Evolutionary conservation across 1,140 invertebrate species (phyloP).

Genomic region (Formica selysi): DNA sequence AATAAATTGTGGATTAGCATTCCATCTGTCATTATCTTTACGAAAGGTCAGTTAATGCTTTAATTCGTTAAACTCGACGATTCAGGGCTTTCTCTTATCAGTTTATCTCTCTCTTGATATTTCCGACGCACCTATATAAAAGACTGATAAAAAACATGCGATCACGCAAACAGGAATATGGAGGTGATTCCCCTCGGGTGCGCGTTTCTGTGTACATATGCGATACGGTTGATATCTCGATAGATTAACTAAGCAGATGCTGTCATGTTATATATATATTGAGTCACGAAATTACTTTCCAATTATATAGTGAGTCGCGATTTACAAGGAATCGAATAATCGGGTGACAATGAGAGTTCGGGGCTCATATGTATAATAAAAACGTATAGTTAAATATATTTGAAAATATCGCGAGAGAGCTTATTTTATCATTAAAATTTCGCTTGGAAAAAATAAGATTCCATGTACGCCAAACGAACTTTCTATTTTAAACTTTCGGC

Average conservation of each 20-base stretch:
- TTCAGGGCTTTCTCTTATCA: background rate
- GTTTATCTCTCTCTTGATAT: conserved; percentile 10
- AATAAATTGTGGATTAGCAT: background rate
- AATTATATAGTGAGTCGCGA: conserved; percentile 6
- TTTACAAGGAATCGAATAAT: conserved; percentile 11
- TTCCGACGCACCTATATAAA: background rate
- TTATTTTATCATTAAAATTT: conserved; percentile 1
- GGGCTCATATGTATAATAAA: background rate
- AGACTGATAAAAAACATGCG: background rate
- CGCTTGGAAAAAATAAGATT: background rate
- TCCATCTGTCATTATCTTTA: background rate
- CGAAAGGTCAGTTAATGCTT: background rate
- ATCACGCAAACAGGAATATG: background rate
- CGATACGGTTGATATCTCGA: conserved; percentile 12
- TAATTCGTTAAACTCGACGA: background rate
- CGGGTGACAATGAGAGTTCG: background rate
- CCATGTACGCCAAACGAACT: conserved; percentile 15
- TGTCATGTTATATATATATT: background rate
- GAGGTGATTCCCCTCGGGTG: conserved; percentile 23
- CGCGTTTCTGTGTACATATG: background rate
- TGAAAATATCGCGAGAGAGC: background rate
- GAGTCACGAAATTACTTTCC: conserved; percentile 37
- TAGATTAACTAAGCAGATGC: conserved; percentile 9
- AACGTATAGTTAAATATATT: background rate
- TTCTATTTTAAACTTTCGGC: conserved; percentile 33